phyloP scores from a whole-genome alignment of 2,888 invertebrate species.

The Seira musarum region DNA sequence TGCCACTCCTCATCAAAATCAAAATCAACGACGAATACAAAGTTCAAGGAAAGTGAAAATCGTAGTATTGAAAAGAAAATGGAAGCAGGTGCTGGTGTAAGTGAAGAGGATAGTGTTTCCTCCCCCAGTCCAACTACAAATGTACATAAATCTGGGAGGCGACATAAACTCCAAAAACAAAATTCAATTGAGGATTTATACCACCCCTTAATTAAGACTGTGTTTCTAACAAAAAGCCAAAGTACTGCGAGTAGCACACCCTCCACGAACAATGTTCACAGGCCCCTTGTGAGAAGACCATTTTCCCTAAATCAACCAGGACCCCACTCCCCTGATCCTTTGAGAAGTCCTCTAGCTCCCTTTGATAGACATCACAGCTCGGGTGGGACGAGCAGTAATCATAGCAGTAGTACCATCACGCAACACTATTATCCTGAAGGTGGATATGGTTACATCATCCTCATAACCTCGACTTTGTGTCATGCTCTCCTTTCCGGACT shows the following conservation, averaged over 20 bases:
- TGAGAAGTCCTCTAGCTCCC: slow-evolving; percentile 53
- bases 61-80: not conserved
- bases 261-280: not conserved
- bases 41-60: not conserved
- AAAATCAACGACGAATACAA: not conserved
- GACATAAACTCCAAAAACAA: slow-evolving; percentile 19
- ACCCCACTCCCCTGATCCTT: slow-evolving; percentile 48
- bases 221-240: not conserved
- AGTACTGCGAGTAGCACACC: not conserved
- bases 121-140: not conserved
- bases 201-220: slow-evolving; percentile 44
- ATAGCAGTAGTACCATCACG: slow-evolving; percentile 65
- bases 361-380: slow-evolving; percentile 59
- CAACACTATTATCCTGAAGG: slow-evolving; percentile 69
- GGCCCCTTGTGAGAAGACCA: not conserved
- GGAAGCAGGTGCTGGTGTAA: not conserved
- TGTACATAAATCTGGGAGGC: not conserved
- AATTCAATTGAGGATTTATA: slow-evolving; percentile 35
- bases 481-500: slow-evolving; percentile 66
- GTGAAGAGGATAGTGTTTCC: slow-evolving; percentile 10
- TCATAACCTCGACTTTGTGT: slow-evolving; percentile 62
- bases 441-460: slow-evolving; percentile 67
- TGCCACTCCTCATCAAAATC: slow-evolving; percentile 27
- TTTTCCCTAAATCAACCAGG: slow-evolving; percentile 16
- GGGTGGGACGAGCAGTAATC: slow-evolving; percentile 49